Base-by-base conservation (phyloP, 2,888 invertebrate species). In the Atherix ibis region DNA sequence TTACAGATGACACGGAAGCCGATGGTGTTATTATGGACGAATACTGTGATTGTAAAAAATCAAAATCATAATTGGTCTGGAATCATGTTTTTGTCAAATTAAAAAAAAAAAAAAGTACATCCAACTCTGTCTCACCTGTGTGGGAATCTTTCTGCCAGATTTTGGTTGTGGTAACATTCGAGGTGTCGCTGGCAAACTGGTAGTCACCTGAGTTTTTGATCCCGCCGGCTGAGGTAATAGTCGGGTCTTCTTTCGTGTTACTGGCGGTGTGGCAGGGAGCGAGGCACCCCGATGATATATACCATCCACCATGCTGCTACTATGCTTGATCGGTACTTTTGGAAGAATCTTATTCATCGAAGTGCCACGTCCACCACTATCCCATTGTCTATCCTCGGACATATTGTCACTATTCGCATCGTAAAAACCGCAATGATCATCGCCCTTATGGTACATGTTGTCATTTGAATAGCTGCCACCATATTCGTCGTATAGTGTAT, bases 311-410 rank as follows among this genome's bases (percentile, higher is more conserved):
- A 50, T 46, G 35, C 48, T 51, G 17, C 43, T 46, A 40, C 47
- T 52, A 29, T 50, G 48, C 31, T 50, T 48, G 15, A 47, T 44
- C 14, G 52, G 48, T 14, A 51, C 36, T 35, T 46, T 44, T 18
- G 57, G 57, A 33, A 56, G 42, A 25, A 50, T 36, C 36, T 56
- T 56, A 25, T 35, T 36, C 40, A 43, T 42, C 6, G 43, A 37
- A 13, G 41, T 33, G 6, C 37, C 34, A n/a, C 40, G 36, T 33
- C 78, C 77, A 50, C 76, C 76, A 27, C 74, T 73, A 48, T 78
- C 78, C 78, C 78, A 80, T 48, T 76, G 77, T 8, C 75, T 64
- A 45, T 76, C 71, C 50, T 78, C 76, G 40, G 70, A 68, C 48
- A 67, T 66, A 27, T 68, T 70, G 48, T 70, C 70, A 39, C 70